Evolutionary conservation across 2,113 vertebrate species (phyloP).

Genomic region (Balaenoptera acutorostrata): DNA sequence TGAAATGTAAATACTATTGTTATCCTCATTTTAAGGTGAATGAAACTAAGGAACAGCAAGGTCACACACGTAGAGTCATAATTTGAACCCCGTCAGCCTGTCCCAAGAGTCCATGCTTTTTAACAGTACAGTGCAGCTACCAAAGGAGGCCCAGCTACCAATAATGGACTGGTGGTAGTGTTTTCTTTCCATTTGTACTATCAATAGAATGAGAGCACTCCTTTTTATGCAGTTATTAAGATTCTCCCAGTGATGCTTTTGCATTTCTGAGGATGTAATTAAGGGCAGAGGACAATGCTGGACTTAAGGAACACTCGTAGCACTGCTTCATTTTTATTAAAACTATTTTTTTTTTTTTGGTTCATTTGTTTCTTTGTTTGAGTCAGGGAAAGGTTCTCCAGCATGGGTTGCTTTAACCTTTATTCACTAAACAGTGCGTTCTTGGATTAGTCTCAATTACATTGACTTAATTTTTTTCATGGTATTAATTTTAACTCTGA

Average conservation of each 20-base stretch:
- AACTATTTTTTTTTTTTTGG: not conserved
- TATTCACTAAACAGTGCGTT: not conserved
- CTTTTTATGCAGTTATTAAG: not conserved
- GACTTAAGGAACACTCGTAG: not conserved
- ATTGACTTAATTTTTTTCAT: conserved; percentile 15
- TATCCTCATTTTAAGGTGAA: not conserved
- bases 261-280: not conserved
- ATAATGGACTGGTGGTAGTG: not conserved
- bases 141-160: not conserved
- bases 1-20: not conserved
- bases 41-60: not conserved
- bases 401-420: not conserved
- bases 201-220: not conserved
- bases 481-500: conserved; percentile 5
- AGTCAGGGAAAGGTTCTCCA: not conserved
- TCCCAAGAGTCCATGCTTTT: not conserved
- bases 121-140: not conserved
- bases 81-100: not conserved
- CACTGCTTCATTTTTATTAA: not conserved
- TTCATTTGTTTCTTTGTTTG: not conserved
- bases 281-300: not conserved
- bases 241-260: not conserved
- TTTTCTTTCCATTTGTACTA: not conserved
- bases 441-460: not conserved
- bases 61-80: not conserved